Base-by-base conservation (phyloP, 2,888 invertebrate genomes). In the Nebria brevicollis region DNA sequence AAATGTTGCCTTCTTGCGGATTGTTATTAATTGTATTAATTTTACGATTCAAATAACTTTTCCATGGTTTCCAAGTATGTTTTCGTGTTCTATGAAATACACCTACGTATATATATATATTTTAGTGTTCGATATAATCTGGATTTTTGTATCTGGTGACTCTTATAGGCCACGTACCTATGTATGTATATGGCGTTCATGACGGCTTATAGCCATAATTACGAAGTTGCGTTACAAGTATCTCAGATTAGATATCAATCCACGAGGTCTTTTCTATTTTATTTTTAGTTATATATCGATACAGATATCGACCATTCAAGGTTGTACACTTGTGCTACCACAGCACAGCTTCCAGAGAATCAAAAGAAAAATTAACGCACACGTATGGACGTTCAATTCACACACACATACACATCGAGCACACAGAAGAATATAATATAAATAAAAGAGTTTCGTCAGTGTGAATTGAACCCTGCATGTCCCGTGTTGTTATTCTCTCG, bases 401-500 rank as follows among this genome's bases (percentile, higher is more conserved):
- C 54, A 54, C 54, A 54, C 54, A 13, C 11, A 13, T 7, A 54
- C 8, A 34, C 34, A 34, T 1, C 8, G 7, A 11, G 13, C 8
- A 54, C 54, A 54, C 7, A 11, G 54, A 54, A 54, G 54, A 54
- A 54, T 54, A 54, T 54, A 54, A 54, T 54, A 34, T 34, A 54
- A 54, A 54, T 54, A 54, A 54, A 54, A 77, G 72, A 77, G 72
- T 77, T 77, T 72, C 26, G 68, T 68, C 72, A 72, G 77, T 77
- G 72, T 77, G 77, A 77, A 72, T 72, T 70, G 77, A 77, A 77
- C 41, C 68, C 68, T 78, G 75, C 74, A 79, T 79, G 79, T 54
- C 54, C 54, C 13, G 8, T 54, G 54, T 13, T 54, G 54, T 54
- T 54, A 54, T 54, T 54, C 54, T 54, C 54, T 54, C 54, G 11